These are phyloP conservation scores for Burhinus bistriatus DNA, from an alignment of 2,113 vertebrate species.

Conservation along the genomic window DNA sequence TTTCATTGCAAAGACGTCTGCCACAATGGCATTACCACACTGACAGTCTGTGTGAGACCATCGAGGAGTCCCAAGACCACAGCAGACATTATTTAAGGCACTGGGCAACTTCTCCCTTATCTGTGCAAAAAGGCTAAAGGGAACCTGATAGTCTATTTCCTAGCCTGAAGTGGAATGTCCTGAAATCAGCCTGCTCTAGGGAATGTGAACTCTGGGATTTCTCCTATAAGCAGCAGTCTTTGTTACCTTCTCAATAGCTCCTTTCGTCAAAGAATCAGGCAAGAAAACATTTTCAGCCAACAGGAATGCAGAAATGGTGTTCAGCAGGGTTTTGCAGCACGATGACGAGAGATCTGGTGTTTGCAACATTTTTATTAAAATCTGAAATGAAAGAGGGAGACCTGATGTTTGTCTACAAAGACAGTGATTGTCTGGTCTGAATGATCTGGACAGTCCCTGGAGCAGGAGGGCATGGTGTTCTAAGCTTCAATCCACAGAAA, in stretches of 20 bases:
- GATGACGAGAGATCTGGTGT: slow-evolving; percentile 69
- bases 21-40: not conserved
- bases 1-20: not conserved
- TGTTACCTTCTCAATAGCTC: slow-evolving; percentile 83
- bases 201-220: not conserved
- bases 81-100: not conserved
- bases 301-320: slow-evolving; percentile 82
- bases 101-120: not conserved
- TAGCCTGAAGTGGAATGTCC: not conserved
- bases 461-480: not conserved
- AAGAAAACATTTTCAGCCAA: slow-evolving; percentile 82
- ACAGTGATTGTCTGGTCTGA: not conserved
- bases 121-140: not conserved
- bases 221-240: not conserved
- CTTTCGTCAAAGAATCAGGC: slow-evolving; percentile 74
- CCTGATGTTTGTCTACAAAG: not conserved
- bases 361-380: slow-evolving; percentile 74
- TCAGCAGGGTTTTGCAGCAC: slow-evolving; percentile 81
- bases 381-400: slow-evolving; percentile 68
- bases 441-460: not conserved
- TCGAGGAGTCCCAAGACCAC: not conserved
- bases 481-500: not conserved
- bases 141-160: not conserved
- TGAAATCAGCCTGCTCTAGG: not conserved
- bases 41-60: not conserved